Base-by-base conservation (phyloP, 2,888 invertebrate genomes). In the Euzetes globulus region DNA sequence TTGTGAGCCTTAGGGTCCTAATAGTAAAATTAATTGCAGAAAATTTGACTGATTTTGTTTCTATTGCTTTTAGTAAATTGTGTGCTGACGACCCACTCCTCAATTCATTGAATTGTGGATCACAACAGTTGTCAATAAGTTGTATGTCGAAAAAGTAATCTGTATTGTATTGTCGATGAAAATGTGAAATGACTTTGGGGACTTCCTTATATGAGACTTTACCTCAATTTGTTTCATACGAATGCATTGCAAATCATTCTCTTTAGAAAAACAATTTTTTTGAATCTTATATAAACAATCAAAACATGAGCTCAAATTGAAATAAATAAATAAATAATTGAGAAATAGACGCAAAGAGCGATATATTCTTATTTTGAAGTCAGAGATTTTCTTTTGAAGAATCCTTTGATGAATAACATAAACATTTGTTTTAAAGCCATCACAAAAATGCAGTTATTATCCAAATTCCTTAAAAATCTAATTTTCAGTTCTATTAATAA, bases 271-370 rank as follows among this genome's bases (percentile, higher is more conserved):
- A n/a, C 52, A 52, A 5, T 52, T 52, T 19, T 52, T 52, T 5
- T 11, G 19, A 41, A 47, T 22, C 25, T 58, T 58, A 58, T 58
- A 58, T 58, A 58, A 58, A 58, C 58, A 58, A 58, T 58, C 58
- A 58, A 47, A 47, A 47, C 47, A 47, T 47, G 17, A 47, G 41
- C 11, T 41, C 41, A 41, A 41, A 41, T 41, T 41, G 41, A 5
- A 41, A 41, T 41, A 41, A 41, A 41, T 41, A 41, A 41, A 41
- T 41, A 41, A 41, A 41, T 41, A 41, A 11, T 41, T 41, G 5
- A 41, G 41, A 9, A 9, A 41, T 41, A 41, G 7, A 41, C 41
- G 11, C 11, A 41, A 9, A 9, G 7, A 9, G 41, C 41, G 41
- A 41, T 41, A 41, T 9, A 41, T 41, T 41, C 41, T n/a, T 41